Evolutionary conservation across 2,888 invertebrate species (phyloP), one percentile per base, ranked within the genome.

Genomic region (Leucoma salicis): DNA sequence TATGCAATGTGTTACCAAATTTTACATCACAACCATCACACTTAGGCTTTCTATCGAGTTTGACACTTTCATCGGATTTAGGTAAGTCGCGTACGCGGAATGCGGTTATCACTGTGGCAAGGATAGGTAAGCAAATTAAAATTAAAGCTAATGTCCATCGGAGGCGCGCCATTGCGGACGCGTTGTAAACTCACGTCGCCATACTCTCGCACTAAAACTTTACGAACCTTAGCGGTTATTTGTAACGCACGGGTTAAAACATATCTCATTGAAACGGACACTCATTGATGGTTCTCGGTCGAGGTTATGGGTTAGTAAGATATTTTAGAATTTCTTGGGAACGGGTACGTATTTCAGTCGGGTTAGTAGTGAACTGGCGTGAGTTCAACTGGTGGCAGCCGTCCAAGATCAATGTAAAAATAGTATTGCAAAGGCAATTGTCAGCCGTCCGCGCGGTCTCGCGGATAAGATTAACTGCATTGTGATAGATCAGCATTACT

Each of bases 301-400:
- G 70, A 70, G 71, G 64, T 71, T 65, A 68, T 64, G 66, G 63
- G 67, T 70, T 68, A 64, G 66, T 59, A 61, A 67, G 60, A 65
- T 64, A 65, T 66, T 64, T 63, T 58, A 63, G 36, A 64, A 70
- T 76, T 82, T 74, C 65, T 70, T 67, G 57, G 71, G 70, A 76
- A 77, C 77, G 74, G 76, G 78, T 73, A 72, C 74, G 79, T 74
- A 74, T 78, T 74, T 70, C 68, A 65, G 91, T 70, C 88, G 66
- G 91, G 91, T 82, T 93, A 93, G 73, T 93, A 92, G 61, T 92
- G 72, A 73, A 93, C 92, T 74, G 93, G 85, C 78, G 90, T 84
- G 81, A 48, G 92, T 93, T 67, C 91, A 90, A 62, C 68, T 70
- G 71, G 76, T 88, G 88, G 89, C 88, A 80, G 51, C 46, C 66